Evolutionary conservation across 2,113 vertebrate genomes (phyloP).

Genomic region (Pungitius pungitius): DNA sequence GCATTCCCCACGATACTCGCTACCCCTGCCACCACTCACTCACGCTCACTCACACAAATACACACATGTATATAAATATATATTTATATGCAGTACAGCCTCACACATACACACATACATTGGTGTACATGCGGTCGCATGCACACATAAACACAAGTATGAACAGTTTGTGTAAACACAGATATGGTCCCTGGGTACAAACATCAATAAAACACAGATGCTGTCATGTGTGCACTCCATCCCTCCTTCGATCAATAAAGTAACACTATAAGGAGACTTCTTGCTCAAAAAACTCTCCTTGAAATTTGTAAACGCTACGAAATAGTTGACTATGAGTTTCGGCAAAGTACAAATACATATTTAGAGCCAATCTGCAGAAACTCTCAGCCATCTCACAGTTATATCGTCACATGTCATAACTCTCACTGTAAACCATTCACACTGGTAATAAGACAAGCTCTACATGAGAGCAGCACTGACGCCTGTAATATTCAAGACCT

Average conservation of each 20-base stretch:
- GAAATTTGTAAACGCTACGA: constrained; percentile 31
- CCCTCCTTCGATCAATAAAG: constrained; percentile 50
- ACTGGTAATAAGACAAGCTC: constrained; percentile 39
- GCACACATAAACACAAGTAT: constrained; percentile 68
- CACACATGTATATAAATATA: constrained; percentile 45
- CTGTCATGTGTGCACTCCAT: constrained; percentile 57
- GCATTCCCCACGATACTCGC: constrained; percentile 85
- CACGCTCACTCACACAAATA: constrained; percentile 52
- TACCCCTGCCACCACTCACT: constrained; percentile 75
- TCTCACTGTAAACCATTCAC: constrained; percentile 25
- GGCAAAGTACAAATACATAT: background rate
- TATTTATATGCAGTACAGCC: constrained; percentile 43
- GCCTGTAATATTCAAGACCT: constrained; percentile 34
- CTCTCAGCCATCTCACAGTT: constrained; percentile 42
- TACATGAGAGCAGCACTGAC: constrained; percentile 29
- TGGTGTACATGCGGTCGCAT: constrained; percentile 50
- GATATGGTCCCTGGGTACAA: constrained; percentile 68
- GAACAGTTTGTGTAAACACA: constrained; percentile 70
- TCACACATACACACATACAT: constrained; percentile 23
- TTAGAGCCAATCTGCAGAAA: constrained; percentile 30
- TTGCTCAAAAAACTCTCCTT: constrained; percentile 26
- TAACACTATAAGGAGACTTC: constrained; percentile 44
- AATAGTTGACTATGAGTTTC: constrained; percentile 17
- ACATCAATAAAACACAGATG: constrained; percentile 77
- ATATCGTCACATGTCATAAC: constrained; percentile 48